These are phyloP conservation scores for Charanyca ferruginea DNA, from an alignment of 2,888 invertebrate genomes.

Conservation along the genomic window DNA sequence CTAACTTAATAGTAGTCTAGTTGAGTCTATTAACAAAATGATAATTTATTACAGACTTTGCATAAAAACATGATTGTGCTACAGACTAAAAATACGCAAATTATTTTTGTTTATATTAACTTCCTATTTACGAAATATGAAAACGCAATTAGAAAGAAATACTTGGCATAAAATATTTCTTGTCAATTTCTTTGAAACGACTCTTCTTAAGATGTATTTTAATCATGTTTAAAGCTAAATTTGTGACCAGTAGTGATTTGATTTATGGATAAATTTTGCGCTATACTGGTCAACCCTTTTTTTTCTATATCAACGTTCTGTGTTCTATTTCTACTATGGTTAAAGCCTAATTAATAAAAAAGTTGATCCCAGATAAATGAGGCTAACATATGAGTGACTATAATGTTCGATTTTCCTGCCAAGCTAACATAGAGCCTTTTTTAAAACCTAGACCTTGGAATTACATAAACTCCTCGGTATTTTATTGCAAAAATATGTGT, in stretches of 20 bases:
- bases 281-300: too few species aligned
- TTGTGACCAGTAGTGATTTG: too few species aligned
- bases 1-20: not conserved
- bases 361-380: too few species aligned
- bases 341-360: not conserved
- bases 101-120: slow-evolving; percentile 13
- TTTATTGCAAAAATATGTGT: slow-evolving; percentile 61
- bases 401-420: too few species aligned
- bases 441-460: slow-evolving; percentile 9
- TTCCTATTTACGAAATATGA: slow-evolving; percentile 20
- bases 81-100: not conserved
- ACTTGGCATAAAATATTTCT: too few species aligned
- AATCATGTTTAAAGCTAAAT: too few species aligned
- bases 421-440: not conserved
- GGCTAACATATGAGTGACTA: too few species aligned
- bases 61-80: slow-evolving; percentile 9
- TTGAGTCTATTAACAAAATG: slow-evolving; percentile 5
- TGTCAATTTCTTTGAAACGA: too few species aligned
- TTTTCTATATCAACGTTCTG: too few species aligned
- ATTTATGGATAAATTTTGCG: too few species aligned
- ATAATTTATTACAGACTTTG: slow-evolving; percentile 13
- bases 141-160: not conserved
- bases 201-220: too few species aligned
- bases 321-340: too few species aligned
- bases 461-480: slow-evolving; percentile 13